These are phyloP conservation scores for Scaptomyza reducta DNA, from an alignment of 2,888 invertebrate species.

Conservation along the genomic window DNA sequence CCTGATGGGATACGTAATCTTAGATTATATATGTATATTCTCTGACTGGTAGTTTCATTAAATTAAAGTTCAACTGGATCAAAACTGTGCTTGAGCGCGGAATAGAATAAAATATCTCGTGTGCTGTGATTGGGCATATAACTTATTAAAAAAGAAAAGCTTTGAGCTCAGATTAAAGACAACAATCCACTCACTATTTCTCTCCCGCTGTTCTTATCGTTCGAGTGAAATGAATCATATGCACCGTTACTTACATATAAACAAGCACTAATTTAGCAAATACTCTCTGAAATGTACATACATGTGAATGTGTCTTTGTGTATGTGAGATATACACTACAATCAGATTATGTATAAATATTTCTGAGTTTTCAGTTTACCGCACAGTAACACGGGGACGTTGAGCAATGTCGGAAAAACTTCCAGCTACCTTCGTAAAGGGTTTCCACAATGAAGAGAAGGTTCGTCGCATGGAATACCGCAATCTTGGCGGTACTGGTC, in stretches of 20 bases:
- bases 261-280: neutral
- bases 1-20: no score
- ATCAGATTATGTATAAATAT: conserved; percentile 20
- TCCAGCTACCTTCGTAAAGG: conserved; percentile 87
- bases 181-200: neutral
- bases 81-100: no score
- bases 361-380: neutral
- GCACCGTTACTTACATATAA: conserved; percentile 1
- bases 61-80: no score
- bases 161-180: neutral
- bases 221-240: neutral
- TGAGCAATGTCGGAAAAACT: conserved; percentile 50
- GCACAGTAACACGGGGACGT: conserved; percentile 9
- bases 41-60: no score
- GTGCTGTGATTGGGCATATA: neutral
- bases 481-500: conserved; percentile 88
- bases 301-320: neutral
- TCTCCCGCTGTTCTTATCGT: conserved; percentile 8
- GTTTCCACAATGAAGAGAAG: conserved; percentile 87
- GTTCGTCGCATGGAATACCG: conserved; percentile 90
- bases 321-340: neutral
- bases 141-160: neutral
- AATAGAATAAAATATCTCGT: no score
- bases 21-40: no score
- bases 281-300: neutral